Percentiles rank a stretch among this genome's conserved stretches.
phyloP scores from a whole-genome alignment of 2,797 vertebrate genomes.

The Tapirus indicus region DNA sequence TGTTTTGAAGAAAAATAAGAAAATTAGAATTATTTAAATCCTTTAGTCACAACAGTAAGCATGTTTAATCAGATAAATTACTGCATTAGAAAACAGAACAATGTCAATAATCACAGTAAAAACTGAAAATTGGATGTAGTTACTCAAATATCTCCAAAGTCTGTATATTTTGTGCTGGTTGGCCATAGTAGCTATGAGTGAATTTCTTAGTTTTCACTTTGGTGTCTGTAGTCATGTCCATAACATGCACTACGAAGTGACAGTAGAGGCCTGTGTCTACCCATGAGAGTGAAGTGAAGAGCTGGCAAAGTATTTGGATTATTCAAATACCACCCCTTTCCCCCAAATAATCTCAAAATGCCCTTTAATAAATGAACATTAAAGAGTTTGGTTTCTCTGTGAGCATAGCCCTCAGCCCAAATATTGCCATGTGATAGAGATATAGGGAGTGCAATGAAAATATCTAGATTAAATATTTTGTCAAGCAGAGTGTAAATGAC shows the following conservation, averaged over 20 bases:
- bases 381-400: neutral
- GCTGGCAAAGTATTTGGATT: neutral
- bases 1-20: neutral
- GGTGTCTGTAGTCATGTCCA: neutral
- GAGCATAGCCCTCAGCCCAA: neutral
- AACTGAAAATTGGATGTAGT: neutral
- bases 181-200: neutral
- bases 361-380: neutral
- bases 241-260: neutral
- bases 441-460: neutral
- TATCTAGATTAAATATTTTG: neutral
- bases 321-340: neutral
- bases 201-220: neutral
- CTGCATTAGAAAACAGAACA: neutral
- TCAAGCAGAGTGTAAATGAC: neutral
- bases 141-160: neutral
- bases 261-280: neutral
- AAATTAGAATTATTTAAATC: neutral
- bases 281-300: neutral
- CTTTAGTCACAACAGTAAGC: neutral
- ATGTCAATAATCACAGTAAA: constrained; percentile 8
- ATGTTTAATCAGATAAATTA: neutral
- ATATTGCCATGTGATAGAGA: neutral
- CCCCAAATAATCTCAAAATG: neutral
- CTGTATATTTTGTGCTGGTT: neutral